phyloP scores from a whole-genome alignment of 2,797 vertebrate species.

The Chloroceryle amazona region DNA sequence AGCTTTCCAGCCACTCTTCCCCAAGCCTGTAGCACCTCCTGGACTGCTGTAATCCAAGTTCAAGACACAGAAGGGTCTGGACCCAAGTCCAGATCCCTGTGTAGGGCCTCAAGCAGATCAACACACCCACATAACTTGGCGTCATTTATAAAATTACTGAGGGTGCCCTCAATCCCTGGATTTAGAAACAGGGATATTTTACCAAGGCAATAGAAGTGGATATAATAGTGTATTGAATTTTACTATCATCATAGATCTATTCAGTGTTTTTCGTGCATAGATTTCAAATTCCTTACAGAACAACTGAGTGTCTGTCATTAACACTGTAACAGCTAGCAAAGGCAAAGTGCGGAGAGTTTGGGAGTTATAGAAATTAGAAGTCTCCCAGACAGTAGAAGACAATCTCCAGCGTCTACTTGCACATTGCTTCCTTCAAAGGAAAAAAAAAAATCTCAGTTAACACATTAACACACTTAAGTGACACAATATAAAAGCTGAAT shows the following conservation, averaged over 20 bases:
- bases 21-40: too few species aligned
- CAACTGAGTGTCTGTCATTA: neutral
- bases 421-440: neutral
- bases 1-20: too few species aligned
- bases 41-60: too few species aligned
- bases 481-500: neutral
- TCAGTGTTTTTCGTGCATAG: neutral
- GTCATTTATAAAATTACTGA: neutral
- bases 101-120: too few species aligned
- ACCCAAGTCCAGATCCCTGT: too few species aligned
- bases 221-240: neutral
- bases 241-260: neutral
- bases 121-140: too few species aligned
- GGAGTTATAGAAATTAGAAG: neutral
- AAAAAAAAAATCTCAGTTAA: neutral
- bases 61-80: too few species aligned
- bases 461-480: neutral
- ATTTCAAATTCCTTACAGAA: neutral
- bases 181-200: neutral
- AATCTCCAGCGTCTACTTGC: neutral
- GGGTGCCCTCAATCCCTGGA: neutral
- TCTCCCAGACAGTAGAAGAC: neutral
- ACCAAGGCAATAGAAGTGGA: accelerated
- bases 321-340: neutral
- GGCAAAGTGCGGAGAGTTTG: neutral